These are phyloP conservation scores for Eulimnadia texana DNA, from an alignment of 1,140 invertebrate genomes.

Conservation along the genomic window DNA sequence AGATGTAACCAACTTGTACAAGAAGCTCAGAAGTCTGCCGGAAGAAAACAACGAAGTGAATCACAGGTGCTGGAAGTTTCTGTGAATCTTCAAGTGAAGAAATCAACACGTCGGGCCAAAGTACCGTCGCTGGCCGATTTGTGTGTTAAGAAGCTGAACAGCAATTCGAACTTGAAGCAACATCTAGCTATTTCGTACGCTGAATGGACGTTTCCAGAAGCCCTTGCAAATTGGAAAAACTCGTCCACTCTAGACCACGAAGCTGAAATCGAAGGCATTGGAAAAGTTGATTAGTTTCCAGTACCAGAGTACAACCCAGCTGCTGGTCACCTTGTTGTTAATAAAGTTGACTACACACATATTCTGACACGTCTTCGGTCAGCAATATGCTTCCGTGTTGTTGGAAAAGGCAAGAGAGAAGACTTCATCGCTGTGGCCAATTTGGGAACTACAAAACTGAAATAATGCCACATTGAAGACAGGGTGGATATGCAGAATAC, in stretches of 20 bases:
- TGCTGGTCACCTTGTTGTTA: neutral
- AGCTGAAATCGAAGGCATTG: neutral
- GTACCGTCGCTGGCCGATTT: neutral
- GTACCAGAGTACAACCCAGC: neutral
- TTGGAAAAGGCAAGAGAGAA: neutral
- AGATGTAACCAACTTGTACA: no score
- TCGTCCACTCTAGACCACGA: neutral
- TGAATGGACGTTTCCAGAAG: neutral
- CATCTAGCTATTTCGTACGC: neutral
- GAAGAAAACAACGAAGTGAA: no score
- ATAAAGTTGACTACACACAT: neutral
- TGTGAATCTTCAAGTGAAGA: no score
- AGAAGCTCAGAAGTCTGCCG: no score
- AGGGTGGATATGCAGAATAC: neutral
- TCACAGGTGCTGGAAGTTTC: no score
- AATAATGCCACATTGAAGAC: neutral
- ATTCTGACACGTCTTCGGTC: neutral
- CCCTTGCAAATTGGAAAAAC: neutral
- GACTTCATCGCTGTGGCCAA: neutral
- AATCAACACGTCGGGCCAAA: no score
- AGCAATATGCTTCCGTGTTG: neutral
- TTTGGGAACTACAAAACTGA: neutral
- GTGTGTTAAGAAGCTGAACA: neutral
- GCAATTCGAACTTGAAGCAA: neutral
- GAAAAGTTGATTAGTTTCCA: neutral